phyloP scores from a whole-genome alignment of 2,888 invertebrate species.

The Dioctria rufipes region DNA sequence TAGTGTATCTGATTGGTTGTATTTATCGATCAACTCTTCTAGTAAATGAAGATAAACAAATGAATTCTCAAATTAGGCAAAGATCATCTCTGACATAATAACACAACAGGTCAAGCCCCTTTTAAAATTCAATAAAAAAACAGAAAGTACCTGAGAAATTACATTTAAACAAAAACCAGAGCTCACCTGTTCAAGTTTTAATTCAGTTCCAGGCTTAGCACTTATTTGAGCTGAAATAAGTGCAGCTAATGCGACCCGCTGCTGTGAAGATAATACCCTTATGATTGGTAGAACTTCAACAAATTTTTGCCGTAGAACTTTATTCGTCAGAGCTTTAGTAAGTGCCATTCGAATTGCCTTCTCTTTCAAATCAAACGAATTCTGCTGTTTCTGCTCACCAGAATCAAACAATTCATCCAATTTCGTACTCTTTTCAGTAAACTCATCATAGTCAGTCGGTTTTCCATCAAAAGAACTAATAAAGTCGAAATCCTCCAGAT shows the following conservation, averaged over 20 bases:
- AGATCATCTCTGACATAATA: too few relatives aligned
- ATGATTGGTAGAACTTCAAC: constrained; percentile 78
- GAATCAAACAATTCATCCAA: neutral
- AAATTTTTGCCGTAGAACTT: constrained; percentile 75
- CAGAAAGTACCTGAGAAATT: neutral
- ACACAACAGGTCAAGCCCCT: too few relatives aligned
- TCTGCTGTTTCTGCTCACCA: constrained; percentile 62
- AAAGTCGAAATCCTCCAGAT: constrained; percentile 66
- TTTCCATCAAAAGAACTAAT: constrained; percentile 67
- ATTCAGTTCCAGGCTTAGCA: constrained; percentile 72
- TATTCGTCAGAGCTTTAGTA: constrained; percentile 74
- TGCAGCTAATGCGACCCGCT: constrained; percentile 76
- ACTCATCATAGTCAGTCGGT: constrained; percentile 64
- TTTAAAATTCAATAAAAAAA: too few relatives aligned
- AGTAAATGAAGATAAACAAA: too few relatives aligned
- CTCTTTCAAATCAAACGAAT: constrained; percentile 70
- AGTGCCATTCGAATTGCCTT: constrained; percentile 74
- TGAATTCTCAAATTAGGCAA: too few relatives aligned
- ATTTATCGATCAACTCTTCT: too few relatives aligned
- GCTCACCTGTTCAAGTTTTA: constrained; percentile 75
- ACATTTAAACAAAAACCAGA: neutral
- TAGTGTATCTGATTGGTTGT: too few relatives aligned
- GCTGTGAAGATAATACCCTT: constrained; percentile 76
- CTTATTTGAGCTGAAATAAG: constrained; percentile 77
- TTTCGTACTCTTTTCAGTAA: constrained; percentile 15